Conservation (phyloP, 2,113 vertebrate genomes). For the Zootoca vivipara region DNA sequence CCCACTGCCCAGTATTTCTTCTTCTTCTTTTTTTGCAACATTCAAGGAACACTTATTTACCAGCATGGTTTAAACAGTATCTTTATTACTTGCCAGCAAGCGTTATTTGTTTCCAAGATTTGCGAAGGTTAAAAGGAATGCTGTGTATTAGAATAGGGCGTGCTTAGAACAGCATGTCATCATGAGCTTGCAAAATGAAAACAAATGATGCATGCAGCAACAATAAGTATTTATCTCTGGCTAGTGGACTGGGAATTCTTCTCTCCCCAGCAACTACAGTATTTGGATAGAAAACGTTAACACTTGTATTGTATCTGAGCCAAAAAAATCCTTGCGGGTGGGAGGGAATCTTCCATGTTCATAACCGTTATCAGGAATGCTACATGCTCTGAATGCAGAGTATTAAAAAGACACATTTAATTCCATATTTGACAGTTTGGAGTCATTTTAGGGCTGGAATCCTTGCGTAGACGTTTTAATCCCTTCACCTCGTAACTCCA, state of each 20-base stretch:
- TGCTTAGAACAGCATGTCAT: constrained; percentile 66
- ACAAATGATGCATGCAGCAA: constrained; percentile 68
- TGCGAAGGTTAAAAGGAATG: constrained; percentile 63
- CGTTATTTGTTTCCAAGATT: constrained; percentile 50
- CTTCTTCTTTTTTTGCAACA: neutral
- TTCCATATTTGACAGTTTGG: constrained; percentile 5
- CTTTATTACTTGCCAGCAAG: constrained; percentile 56
- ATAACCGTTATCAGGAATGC: constrained; percentile 1
- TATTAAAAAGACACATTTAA: constrained; percentile 13
- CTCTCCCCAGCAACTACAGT: constrained; percentile 27
- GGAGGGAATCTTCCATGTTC: neutral
- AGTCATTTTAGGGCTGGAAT: neutral
- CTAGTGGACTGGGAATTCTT: constrained; percentile 51
- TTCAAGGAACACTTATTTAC: neutral
- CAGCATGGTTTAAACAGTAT: constrained; percentile 48
- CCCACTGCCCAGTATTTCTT: neutral
- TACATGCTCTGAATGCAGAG: neutral
- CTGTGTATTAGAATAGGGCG: constrained; percentile 65
- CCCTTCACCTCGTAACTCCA: constrained; percentile 56
- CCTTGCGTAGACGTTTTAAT: constrained; percentile 60
- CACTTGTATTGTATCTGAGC: constrained; percentile 38
- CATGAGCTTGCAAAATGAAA: constrained; percentile 69
- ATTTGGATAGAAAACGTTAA: constrained; percentile 47
- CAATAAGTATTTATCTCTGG: constrained; percentile 66
- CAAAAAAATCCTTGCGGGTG: neutral